Evolutionary conservation across 2,113 vertebrate species (phyloP).

Genomic region (Ceuthmochares aereus): DNA sequence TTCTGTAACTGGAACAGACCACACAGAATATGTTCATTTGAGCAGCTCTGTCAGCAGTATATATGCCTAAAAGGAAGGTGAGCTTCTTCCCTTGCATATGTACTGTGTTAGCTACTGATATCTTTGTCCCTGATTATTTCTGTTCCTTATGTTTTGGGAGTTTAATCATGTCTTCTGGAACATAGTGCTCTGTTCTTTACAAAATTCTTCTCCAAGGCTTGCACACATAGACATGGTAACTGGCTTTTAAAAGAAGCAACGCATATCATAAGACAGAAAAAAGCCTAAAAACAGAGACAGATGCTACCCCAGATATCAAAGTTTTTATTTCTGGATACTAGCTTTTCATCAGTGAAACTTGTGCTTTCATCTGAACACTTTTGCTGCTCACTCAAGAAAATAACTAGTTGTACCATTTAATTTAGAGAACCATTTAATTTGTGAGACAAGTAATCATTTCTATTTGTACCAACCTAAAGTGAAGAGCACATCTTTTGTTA

Average conservation of each 20-base stretch:
- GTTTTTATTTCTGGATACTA: constrained; percentile 32
- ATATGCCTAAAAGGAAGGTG: background rate
- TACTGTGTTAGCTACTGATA: background rate
- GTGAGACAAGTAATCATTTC: background rate
- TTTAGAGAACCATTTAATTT: background rate
- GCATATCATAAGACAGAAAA: background rate
- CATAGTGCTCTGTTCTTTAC: constrained; percentile 11
- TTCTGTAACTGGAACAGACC: background rate
- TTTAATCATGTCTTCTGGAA: background rate
- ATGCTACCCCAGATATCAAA: constrained; percentile 31
- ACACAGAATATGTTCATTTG: background rate
- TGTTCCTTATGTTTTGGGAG: background rate
- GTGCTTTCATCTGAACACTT: background rate
- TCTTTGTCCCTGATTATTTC: background rate
- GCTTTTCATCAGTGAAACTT: constrained; percentile 1
- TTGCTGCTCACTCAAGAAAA: background rate
- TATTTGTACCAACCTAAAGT: background rate
- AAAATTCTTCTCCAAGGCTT: constrained; percentile 28
- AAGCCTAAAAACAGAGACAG: constrained; percentile 29
- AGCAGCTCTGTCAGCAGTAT: background rate
- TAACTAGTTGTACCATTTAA: background rate
- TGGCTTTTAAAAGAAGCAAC: constrained; percentile 22
- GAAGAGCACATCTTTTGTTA: background rate
- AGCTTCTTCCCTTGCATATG: background rate
- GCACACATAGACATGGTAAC: background rate